Evolutionary conservation across 2,797 vertebrate genomes (phyloP).

Genomic region (Alfaro cultratus): DNA sequence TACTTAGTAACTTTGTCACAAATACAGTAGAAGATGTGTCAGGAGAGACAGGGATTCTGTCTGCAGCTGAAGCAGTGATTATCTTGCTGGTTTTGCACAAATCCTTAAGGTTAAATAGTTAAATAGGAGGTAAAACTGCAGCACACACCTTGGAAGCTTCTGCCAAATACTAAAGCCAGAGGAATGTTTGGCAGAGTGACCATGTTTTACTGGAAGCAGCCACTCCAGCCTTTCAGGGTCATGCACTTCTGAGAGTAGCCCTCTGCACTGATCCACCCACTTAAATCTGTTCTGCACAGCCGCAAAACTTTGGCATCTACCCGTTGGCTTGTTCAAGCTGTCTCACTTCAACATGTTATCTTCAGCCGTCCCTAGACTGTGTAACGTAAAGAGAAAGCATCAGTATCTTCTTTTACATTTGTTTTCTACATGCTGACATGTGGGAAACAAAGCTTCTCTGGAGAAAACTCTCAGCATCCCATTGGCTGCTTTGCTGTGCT

Average conservation of each 20-base stretch:
- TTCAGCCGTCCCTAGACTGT: background rate
- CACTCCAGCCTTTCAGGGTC: slow-evolving; percentile 61
- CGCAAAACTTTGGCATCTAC: slow-evolving; percentile 36
- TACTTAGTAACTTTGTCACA: slow-evolving; percentile 31
- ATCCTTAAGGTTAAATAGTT: background rate
- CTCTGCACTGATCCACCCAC: slow-evolving; percentile 43
- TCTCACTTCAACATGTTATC: slow-evolving; percentile 16
- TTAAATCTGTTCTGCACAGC: slow-evolving; percentile 30
- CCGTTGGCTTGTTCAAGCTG: slow-evolving; percentile 8
- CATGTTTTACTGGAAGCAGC: slow-evolving; percentile 48
- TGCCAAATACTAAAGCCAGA: slow-evolving; percentile 51
- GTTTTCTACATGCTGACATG: background rate
- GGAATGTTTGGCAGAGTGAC: slow-evolving; percentile 45
- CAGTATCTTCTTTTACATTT: background rate
- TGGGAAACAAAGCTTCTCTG: background rate
- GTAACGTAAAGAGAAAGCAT: background rate
- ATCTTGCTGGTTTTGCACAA: slow-evolving; percentile 2
- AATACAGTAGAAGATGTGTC: slow-evolving; percentile 14
- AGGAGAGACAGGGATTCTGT: background rate
- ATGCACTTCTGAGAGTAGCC: slow-evolving; percentile 41
- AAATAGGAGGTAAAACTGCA: slow-evolving; percentile 32
- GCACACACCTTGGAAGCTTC: slow-evolving; percentile 22
- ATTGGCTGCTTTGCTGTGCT: background rate
- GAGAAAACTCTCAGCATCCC: background rate
- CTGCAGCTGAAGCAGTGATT: background rate